Conservation (phyloP, 2,888 invertebrate genomes). For the Volucella inflata region DNA sequence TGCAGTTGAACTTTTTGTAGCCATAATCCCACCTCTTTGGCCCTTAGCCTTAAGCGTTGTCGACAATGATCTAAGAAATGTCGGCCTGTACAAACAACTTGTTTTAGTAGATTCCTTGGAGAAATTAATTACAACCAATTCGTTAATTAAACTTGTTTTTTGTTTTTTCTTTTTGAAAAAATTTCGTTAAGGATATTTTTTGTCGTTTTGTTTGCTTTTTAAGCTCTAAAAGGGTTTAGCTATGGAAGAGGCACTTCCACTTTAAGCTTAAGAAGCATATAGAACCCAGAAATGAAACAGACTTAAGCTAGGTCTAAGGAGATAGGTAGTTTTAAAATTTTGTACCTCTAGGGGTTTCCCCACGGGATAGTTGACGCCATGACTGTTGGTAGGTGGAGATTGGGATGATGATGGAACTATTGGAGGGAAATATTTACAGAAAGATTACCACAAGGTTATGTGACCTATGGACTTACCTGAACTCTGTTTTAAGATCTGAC, state of each 20-base stretch:
- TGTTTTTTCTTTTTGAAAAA: slow-evolving; percentile 14
- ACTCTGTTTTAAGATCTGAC: slow-evolving; percentile 83
- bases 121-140: slow-evolving; percentile 74
- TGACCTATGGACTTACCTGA: slow-evolving; percentile 76
- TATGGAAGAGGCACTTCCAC: slow-evolving; percentile 23
- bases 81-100: slow-evolving; percentile 82
- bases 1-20: slow-evolving; percentile 78
- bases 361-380: slow-evolving; percentile 87
- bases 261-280: slow-evolving; percentile 36
- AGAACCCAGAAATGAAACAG: slow-evolving; percentile 26
- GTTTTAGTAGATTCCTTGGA: slow-evolving; percentile 79
- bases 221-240: slow-evolving; percentile 42
- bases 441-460: slow-evolving; percentile 57
- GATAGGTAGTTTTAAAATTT: not conserved
- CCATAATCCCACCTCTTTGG: slow-evolving; percentile 80
- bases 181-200: slow-evolving; percentile 60
- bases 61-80: slow-evolving; percentile 82
- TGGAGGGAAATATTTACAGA: not conserved
- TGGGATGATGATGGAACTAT: slow-evolving; percentile 54
- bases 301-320: not conserved
- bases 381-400: slow-evolving; percentile 40
- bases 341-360: slow-evolving; percentile 92
- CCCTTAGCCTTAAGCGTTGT: slow-evolving; percentile 81
- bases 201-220: not conserved
- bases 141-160: slow-evolving; percentile 53